Base-by-base conservation (phyloP, 1,140 invertebrate species). In the Temnothorax curvispinosus region DNA sequence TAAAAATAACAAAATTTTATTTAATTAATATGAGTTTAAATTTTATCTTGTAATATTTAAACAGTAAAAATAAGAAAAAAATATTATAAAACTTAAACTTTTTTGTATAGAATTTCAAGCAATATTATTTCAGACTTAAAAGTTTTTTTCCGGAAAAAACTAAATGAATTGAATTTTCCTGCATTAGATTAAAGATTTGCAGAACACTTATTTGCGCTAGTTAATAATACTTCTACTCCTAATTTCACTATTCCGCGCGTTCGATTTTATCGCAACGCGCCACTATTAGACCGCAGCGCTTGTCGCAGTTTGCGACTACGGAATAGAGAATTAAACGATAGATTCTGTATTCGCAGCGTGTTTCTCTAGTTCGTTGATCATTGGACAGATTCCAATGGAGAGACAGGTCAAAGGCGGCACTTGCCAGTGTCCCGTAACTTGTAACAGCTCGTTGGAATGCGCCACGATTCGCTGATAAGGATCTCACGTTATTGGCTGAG, bases 381-480 rank as follows among this genome's bases (percentile, higher is more conserved):
- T 47, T 90, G 89, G 64, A 90, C 50, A 65, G 76, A 90, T 90
- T 88, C 86, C 89, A 90, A 18, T 35, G 27, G 62, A 58, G 62
- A 60, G 58, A 50, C 89, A 77, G 82, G 89, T 90, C 90, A 82
- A 82, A 90, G 86, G 72, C 86, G 88, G 71, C 76, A 54, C 81
- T 90, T 50, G 60, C 69, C 62, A 65, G 35, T 82, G 82, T 88
- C 50, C 58, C 67, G 35, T 60, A 67, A 65, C 69, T 67, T 82
- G 81, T 88, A 74, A 90, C 89, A 90, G 65, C 47, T 21, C 38
- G 44, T 58, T 75, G 89, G 89, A 90, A 90, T 90, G 89, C 81
- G 72, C 76, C 47, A 76, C 76, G 21, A 50, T 60, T 90, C 56
- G 9, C 76, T 69, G 89, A 88, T 90, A 90, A 41, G 47, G 71